Evolutionary conservation across 2,797 vertebrate genomes (phyloP), one percentile per base, ranked within the genome.

Genomic region (Anguilla obscura): DNA sequence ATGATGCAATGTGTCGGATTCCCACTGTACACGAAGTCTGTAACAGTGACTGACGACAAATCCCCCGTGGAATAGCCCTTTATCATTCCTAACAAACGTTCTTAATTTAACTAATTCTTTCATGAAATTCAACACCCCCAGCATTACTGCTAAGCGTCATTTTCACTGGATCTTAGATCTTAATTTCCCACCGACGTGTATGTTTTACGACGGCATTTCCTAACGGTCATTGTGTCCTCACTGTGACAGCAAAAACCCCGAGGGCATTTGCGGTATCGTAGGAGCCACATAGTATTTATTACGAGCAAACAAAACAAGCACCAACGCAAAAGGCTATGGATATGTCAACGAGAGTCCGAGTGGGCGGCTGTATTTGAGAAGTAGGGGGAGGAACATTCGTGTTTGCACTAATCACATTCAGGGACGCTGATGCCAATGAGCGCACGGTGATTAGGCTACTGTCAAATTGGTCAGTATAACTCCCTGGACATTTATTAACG

Each of bases 41-140:
- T 60, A 82, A 63, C 74, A 87, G 48, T 84, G 60, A 63, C 45
- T 84, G 45, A 84, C 50, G 63, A 87, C 58, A 45, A 45, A n/a
- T 84, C 48, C 58, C 40, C 40, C 50, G 80, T 87, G 86, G 58
- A 83, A 87, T 87, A 71, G 69, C 69, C 27, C 74, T 21, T 66
- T 56, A 52, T 84, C 60, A 84, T 69, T 87, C n/a, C 45, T 82
- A 85, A 84, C 80, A 58, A 79, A 87, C 82, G 71, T 87, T 82
- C 63, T 71, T 18, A 66, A 71, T 87, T 82, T 71, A 71, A 69
- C 63, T 69, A 27, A 82, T 84, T 66, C 45, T 45, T 82, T 48
- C n/a, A 82, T 50, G 40, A 60, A 84, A n/a, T 71, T 84, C 21
- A 84, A 87, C 27, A 85, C 27, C 82, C 66, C 87, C 60, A 6